phyloP scores from a whole-genome alignment of 2,113 vertebrate genomes.

The Copsychus sechellarum region DNA sequence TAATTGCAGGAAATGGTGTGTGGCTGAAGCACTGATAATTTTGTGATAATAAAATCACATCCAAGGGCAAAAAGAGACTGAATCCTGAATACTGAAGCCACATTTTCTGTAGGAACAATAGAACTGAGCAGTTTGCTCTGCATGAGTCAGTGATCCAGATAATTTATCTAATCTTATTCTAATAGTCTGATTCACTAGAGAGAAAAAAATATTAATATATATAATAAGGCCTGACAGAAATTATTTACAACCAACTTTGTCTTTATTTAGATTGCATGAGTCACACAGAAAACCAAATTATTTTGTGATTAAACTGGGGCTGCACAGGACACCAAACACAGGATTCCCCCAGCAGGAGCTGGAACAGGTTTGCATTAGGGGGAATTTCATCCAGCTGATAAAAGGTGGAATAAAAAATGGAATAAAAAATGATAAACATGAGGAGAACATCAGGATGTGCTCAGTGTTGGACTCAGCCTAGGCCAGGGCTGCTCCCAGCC shows the following conservation, averaged over 20 bases:
- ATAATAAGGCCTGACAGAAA: slow-evolving; percentile 17
- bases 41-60: background rate
- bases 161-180: slow-evolving; percentile 27
- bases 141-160: slow-evolving; percentile 40
- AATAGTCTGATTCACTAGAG: slow-evolving; percentile 26
- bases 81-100: background rate
- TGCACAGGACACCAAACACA: background rate
- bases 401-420: background rate
- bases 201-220: background rate
- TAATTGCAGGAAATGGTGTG: background rate
- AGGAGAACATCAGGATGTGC: background rate
- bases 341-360: background rate
- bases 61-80: background rate
- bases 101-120: background rate
- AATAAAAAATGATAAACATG: background rate
- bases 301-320: background rate
- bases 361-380: background rate
- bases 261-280: slow-evolving; percentile 22
- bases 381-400: background rate
- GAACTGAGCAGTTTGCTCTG: background rate
- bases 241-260: slow-evolving; percentile 4
- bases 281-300: slow-evolving; percentile 14
- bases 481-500: background rate
- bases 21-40: background rate
- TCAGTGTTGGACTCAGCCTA: background rate